Evolutionary conservation across 1,140 invertebrate genomes (phyloP), one percentile per base, ranked within the genome.

Genomic region (Laodelphax striatellus): DNA sequence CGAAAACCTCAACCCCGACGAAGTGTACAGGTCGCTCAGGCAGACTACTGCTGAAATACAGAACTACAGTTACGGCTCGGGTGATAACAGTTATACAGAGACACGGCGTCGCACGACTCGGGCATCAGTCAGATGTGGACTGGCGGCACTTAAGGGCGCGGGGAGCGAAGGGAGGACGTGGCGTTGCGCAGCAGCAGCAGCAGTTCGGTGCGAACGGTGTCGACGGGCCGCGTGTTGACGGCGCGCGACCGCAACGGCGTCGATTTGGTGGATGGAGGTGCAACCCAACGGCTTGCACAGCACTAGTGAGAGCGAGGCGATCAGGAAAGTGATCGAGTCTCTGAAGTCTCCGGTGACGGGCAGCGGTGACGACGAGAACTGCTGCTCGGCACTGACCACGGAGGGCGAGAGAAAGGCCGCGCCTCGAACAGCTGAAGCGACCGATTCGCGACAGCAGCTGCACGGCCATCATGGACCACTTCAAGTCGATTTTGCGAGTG

Each of bases 41-140:
- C 86, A 88, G 70, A 96, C 93, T 43, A 92, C 93, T 2, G 90
- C 90, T 17, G 93, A 97, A 77, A 97, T 97, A 71, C 88, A 92
- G 68, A 92, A 88, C 74, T 91, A 91, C 66, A 87, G 84, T 68
- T 87, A 85, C 65, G 85, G 85, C 70, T 76, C 70, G n/a, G 70
- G 67, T 65, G 60, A 72, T 65, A 66, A 77, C 73, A 74, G 52
- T 52, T 61, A 8, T 67, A 70, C 6, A 58, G 54, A 54, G 77
- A 84, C 68, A 88, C 87, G 52, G 87, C 88, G 10, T 92, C 88
- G 41, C 90, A 92, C 73, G 90, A 93, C 69, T 90, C 87, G 50
- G 90, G 90, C 41, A 94, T 92, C 63, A 90, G 86, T 68, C 93
- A 90, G 70, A 87, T 88, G 83, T 86, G 82, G 2, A 73, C 80